phyloP scores from a whole-genome alignment of 1,140 invertebrate genomes.

The Drosophila neocordata region DNA sequence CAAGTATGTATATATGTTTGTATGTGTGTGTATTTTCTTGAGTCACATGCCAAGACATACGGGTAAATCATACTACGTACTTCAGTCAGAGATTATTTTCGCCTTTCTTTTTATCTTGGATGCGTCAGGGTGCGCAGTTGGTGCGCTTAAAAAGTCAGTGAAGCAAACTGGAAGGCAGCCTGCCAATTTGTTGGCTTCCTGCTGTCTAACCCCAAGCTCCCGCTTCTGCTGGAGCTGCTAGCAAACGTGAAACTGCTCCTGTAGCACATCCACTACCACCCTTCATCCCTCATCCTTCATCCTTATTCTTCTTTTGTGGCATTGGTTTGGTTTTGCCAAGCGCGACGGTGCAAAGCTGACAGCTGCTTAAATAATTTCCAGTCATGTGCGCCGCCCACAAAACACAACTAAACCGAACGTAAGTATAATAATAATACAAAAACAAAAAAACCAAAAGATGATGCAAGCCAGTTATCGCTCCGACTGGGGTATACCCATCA shows the following conservation, averaged over 20 bases:
- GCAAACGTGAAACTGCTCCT: not conserved
- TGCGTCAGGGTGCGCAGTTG: slow-evolving; percentile 58
- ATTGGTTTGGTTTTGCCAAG: slow-evolving; percentile 46
- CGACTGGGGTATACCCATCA: too few species aligned
- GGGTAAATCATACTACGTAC: slow-evolving; percentile 31
- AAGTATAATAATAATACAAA: slow-evolving; percentile 30
- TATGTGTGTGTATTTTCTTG: not conserved
- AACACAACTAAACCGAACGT: slow-evolving; percentile 61
- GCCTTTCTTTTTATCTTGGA: slow-evolving; percentile 45
- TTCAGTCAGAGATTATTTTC: slow-evolving; percentile 46
- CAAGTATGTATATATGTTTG: not conserved
- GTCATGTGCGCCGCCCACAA: slow-evolving; percentile 63
- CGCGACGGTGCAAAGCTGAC: slow-evolving; percentile 62
- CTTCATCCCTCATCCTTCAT: too few species aligned
- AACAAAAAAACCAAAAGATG: slow-evolving; percentile 9
- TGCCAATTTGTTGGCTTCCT: slow-evolving; percentile 59
- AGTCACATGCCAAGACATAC: slow-evolving; percentile 9
- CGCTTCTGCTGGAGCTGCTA: slow-evolving; percentile 7
- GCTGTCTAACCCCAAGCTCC: slow-evolving; percentile 39
- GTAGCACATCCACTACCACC: not conserved
- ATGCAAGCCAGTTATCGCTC: too few species aligned
- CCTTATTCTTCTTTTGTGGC: not conserved
- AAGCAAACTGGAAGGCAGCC: slow-evolving; percentile 56
- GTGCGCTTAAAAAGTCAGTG: slow-evolving; percentile 57
- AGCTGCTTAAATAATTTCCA: slow-evolving; percentile 65